Conservation (phyloP, 2,113 vertebrate species). For the Suncus etruscus region DNA sequence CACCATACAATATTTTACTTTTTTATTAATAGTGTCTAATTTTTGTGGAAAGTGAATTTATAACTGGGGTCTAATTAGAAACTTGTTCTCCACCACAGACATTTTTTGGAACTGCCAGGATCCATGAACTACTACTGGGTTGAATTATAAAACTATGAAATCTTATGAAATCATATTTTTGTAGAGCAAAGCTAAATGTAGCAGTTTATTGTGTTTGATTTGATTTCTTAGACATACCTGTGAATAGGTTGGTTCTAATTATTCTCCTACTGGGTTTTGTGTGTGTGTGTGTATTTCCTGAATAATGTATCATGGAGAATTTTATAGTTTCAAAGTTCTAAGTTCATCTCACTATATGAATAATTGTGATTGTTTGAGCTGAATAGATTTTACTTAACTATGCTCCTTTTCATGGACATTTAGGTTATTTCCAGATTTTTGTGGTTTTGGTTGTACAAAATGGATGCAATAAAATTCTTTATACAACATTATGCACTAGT, state of each 20-base stretch:
- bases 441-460: neutral
- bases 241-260: neutral
- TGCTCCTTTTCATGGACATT: neutral
- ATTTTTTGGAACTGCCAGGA: neutral
- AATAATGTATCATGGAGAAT: neutral
- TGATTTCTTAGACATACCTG: neutral
- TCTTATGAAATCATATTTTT: neutral
- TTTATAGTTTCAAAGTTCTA: neutral
- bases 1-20: neutral
- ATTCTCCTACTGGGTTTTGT: neutral
- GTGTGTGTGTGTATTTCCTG: neutral
- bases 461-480: neutral
- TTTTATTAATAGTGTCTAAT: neutral
- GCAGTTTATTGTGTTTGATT: neutral
- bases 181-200: slow-evolving; percentile 10
- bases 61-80: neutral
- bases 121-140: neutral
- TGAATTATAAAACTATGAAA: neutral
- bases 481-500: neutral
- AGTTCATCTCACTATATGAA: neutral
- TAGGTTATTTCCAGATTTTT: slow-evolving; percentile 9
- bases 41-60: neutral
- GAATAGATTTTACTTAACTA: slow-evolving; percentile 7
- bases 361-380: neutral
- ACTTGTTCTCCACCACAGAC: too few relatives aligned